Base-by-base conservation (phyloP, 1,140 invertebrate genomes). In the Hyposmocoma kahamanoa region DNA sequence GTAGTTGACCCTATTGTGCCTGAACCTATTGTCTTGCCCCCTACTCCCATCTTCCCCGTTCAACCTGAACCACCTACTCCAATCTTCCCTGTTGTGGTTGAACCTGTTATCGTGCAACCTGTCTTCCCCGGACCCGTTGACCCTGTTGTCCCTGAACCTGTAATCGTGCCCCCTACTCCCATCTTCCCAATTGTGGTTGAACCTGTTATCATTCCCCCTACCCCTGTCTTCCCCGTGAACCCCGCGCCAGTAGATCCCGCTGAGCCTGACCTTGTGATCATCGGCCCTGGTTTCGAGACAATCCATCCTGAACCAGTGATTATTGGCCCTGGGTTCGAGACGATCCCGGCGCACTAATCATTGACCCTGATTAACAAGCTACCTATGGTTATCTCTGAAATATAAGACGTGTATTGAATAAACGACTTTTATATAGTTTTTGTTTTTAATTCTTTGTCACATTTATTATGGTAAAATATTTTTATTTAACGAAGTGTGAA, bases 1-100 rank as follows among this genome's bases (percentile, higher is more conserved):
- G 50, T 57, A 2, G 50, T 52, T 22, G 54, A 57, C 18, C 34
- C 47, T 22, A 22, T 22, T 22, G 26, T 20, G 32, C 43, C 43
- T 38, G 20, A 50, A 11, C 45, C 47, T 8, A n/a, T n/a, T n/a
- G n/a, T n/a, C n/a, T n/a, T n/a, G n/a, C n/a, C n/a, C n/a, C n/a
- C n/a, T n/a, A n/a, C n/a, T n/a, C n/a, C n/a, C n/a, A n/a, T n/a
- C n/a, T n/a, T n/a, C n/a, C n/a, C n/a, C n/a, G n/a, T n/a, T n/a
- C n/a, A n/a, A n/a, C n/a, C n/a, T n/a, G n/a, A n/a, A n/a, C n/a
- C n/a, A n/a, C n/a, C n/a, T n/a, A n/a, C n/a, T n/a, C n/a, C n/a
- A n/a, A n/a, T n/a, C n/a, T n/a, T 28, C 24, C 43, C 49, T 42
- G 51, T 47, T 13, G 34, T 28, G 19, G 47, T 42, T 15, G 17